These are phyloP conservation scores for Metopolophium dirhodum DNA, from an alignment of 1,140 invertebrate genomes.

Conservation along the genomic window DNA sequence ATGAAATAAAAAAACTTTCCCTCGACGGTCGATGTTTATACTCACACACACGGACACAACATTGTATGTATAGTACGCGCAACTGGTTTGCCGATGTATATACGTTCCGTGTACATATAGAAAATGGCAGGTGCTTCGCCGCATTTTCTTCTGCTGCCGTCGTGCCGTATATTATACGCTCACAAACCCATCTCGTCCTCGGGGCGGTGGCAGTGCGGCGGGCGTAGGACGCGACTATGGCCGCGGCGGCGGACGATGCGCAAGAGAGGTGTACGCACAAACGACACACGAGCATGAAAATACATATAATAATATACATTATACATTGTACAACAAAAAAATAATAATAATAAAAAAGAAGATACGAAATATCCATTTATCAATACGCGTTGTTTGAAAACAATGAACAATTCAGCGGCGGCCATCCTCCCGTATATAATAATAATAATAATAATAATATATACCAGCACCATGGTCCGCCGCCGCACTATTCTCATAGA, in stretches of 20 bases:
- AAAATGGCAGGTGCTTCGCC: constrained; percentile 57
- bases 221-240: background rate
- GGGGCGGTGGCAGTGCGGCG: background rate
- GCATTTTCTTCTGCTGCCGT: background rate
- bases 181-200: constrained; percentile 13
- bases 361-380: constrained; percentile 50
- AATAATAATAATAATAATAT: background rate
- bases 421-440: background rate
- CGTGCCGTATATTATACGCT: background rate
- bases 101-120: background rate
- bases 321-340: background rate
- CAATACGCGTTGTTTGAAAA: constrained; percentile 43
- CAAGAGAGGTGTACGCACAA: background rate
- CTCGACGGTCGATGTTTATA: background rate
- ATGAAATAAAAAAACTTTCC: constrained; percentile 14
- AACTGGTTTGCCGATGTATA: constrained; percentile 41
- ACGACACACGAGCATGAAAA: background rate
- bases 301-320: background rate
- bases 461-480: background rate
- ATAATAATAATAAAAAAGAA: constrained; percentile 1
- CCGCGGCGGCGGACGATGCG: background rate
- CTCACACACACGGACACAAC: background rate
- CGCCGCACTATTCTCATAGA: background rate
- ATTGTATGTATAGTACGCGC: background rate
- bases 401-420: constrained; percentile 54